Base-by-base conservation (phyloP, 2,797 vertebrate species). In the Pelochelys cantorii region DNA sequence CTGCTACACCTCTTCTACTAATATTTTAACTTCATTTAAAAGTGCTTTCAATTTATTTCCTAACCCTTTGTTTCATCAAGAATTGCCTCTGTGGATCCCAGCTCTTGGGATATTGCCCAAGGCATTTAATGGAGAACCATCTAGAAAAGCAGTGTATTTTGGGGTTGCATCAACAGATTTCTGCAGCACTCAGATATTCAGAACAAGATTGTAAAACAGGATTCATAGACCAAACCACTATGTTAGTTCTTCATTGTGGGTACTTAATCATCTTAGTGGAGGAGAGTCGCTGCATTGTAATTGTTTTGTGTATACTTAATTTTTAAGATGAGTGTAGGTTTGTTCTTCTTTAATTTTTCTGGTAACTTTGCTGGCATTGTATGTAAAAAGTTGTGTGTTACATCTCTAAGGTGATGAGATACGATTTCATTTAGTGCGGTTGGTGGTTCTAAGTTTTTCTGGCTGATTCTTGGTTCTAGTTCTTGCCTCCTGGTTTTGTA, bases 61-160 rank as follows among this genome's bases (percentile, higher is more conserved):
- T 86, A 31, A 2, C 55, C 42, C 15, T 88, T 56, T 86, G 48
- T 84, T 79, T 86, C 57, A 62, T 54, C 2, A 55, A 68, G 91
- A 91, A 15, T 34, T 88, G 4, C 37, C 48, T 79, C 37, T 84
- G 4, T 79, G 52, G 42, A 79, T 79, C n/a, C 25, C 57, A 48
- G 52, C 31, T 62, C 11, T 27, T 86, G 20, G 75, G 29, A 52
- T 62, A 59, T 25, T 62, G 80, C 42, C 88, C n/a, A 54, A 81
- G 37, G 42, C 42, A 82, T 90, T 93, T 83, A 82, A 22, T 15
- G 62, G 78, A 89, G 56, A 89, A 92, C 5, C 57, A 62, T 81
- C 60, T 88, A 18, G 34, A 83, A 90, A 89, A 92, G 53, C 56
- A 55, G 7, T 88, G 22, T 83, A 20, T 62, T 90, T 88, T 91